Base-by-base conservation (phyloP, 2,113 vertebrate species). In the Channa argus region DNA sequence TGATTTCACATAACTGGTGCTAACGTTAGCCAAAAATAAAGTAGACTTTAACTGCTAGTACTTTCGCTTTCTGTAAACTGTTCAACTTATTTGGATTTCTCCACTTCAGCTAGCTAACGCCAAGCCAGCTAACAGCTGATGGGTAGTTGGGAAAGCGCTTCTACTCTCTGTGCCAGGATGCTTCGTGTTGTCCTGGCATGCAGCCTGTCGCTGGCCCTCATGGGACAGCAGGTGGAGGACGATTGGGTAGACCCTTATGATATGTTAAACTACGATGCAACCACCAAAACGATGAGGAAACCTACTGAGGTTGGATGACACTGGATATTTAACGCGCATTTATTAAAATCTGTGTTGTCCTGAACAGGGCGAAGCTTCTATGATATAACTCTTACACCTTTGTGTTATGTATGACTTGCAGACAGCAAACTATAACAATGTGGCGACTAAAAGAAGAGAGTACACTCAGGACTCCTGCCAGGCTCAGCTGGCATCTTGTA, bases 231-330 rank as follows among this genome's bases (percentile, higher is more conserved):
- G 5, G 49, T 0, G 0, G 69, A 80, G 1, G 33, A 92, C 4
- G 91, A 86, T 4, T 94, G 93, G 94, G 38, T 92, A 3, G 90
- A 94, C 68, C 92, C 93, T 0, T 88, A 85, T 5, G 92, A 94
- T 47, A 93, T 94, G 93, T 43, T 94, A 1, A 91, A 93, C 80
- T 94, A 93, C 51, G 93, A 94, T 8, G 2, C 89, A 0, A 68
- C 55, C 24, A 61, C 87, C 52, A 87, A 93, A 74, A 75, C 85
- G 0, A 94, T 92, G 94, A 88, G 64, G 60, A 92, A 90, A 7
- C n/a, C 82, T 3, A 0, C 63, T 0, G 88, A 93, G 90, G 94
- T 94, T 24, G 38, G 79, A 2, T 6, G 6, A 33, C 9, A 6
- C 24, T 36, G 1, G 33, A 5, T 45, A 1, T 14, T 1, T 3